Evolutionary conservation across 2,797 vertebrate genomes (phyloP).

Genomic region (Podarcis siculus): DNA sequence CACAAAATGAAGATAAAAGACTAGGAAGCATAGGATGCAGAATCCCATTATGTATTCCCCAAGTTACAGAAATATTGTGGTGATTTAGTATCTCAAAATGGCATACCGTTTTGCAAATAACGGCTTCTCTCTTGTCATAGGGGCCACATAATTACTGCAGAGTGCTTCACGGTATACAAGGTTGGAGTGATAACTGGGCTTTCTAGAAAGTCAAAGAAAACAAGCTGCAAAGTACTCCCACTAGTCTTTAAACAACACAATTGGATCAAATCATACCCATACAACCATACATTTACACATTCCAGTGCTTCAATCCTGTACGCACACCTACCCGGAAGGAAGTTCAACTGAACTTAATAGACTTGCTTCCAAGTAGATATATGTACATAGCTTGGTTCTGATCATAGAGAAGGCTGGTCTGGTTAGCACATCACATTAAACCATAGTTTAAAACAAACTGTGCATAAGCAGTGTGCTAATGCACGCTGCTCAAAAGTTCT

Average conservation of each 20-base stretch:
- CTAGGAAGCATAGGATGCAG: background rate
- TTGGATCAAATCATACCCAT: background rate
- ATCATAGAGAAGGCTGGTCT: too few relatives aligned
- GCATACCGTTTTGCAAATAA: background rate
- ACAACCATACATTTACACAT: background rate
- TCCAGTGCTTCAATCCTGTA: background rate
- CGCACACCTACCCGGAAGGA: background rate
- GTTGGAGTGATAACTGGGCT: background rate
- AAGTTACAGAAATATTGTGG: conserved; percentile 16
- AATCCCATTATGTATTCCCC: conserved; percentile 19
- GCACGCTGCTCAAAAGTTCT: too few relatives aligned
- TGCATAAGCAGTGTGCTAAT: too few relatives aligned
- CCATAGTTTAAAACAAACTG: too few relatives aligned
- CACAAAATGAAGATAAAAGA: conserved; percentile 6
- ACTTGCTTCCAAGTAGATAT: background rate
- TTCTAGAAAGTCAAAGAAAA: background rate
- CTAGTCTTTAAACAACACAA: background rate
- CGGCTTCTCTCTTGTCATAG: background rate
- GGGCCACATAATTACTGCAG: background rate
- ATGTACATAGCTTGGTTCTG: background rate
- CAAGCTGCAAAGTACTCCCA: background rate
- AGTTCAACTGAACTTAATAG: background rate
- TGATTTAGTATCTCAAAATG: conserved; percentile 5
- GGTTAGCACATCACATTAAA: too few relatives aligned
- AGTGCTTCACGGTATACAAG: background rate